A percentile compares a stretch with the other conserved stretches of the same genome.
Conservation (phyloP, 35 echinoderm and acorn worm species). For the Acanthaster planci region DNA sequence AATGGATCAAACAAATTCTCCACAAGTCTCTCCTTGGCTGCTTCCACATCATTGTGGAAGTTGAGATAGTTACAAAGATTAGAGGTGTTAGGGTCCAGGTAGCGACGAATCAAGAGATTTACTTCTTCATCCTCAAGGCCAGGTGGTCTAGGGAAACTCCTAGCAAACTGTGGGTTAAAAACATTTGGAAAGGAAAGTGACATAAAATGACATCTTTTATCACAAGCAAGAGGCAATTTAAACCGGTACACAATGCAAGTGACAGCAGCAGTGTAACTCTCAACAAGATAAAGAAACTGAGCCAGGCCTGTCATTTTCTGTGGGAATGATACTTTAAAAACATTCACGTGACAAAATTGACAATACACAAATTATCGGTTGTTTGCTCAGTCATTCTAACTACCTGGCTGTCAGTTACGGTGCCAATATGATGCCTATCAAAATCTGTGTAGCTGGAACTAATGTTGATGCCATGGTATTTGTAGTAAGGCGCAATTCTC, state of each 20-base stretch:
- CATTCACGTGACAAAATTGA: no score
- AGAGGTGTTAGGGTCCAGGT: conserved; percentile 77
- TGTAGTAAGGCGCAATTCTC: conserved; percentile 87
- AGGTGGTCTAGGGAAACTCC: conserved; percentile 84
- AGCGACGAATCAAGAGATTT: conserved; percentile 43
- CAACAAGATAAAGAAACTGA: no score
- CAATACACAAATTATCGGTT: no score
- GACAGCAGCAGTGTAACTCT: no score
- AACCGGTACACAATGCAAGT: no score
- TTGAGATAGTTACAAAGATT: conserved; percentile 92
- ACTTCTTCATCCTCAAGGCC: conserved; percentile 75
- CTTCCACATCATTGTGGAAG: conserved; percentile 90
- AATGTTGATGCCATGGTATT: conserved; percentile 93
- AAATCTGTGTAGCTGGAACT: conserved; percentile 89
- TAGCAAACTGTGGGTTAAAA: conserved; percentile 64
- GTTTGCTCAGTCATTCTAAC: background rate
- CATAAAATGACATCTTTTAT: no score
- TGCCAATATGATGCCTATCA: conserved; percentile 93
- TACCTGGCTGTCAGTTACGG: conserved; percentile 94
- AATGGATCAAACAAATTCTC: conserved; percentile 66
- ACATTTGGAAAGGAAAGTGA: no score
- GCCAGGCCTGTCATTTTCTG: no score
- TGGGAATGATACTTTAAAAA: no score
- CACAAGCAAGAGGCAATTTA: no score
- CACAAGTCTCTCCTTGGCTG: conserved; percentile 58